Conservation (phyloP, 2,797 vertebrate species). For the Gorsachius magnificus region DNA sequence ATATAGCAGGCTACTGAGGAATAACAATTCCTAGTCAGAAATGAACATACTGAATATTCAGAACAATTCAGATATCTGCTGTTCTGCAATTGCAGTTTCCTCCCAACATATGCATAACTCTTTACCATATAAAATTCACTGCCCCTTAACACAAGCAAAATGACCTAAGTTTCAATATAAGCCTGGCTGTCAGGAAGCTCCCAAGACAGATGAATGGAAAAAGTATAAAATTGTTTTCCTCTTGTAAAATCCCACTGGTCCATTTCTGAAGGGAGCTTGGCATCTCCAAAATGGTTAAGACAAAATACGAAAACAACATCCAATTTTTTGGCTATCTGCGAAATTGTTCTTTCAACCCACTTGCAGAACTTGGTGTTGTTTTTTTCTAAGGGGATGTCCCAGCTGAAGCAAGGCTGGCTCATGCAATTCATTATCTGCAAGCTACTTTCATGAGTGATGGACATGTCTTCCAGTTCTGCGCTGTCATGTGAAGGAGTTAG, state of each 20-base stretch:
- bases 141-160: conserved; percentile 28
- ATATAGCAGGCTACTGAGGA: not conserved
- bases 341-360: not conserved
- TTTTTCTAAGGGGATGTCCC: conserved; percentile 10
- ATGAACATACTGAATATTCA: not conserved
- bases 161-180: conserved; percentile 12
- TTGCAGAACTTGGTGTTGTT: not conserved
- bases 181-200: not conserved
- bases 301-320: conserved; percentile 25
- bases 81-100: conserved; percentile 12
- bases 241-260: not conserved
- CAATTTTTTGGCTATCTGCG: not conserved
- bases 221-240: not conserved
- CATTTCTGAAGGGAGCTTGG: conserved; percentile 1
- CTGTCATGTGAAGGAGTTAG: conserved; percentile 23
- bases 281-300: not conserved
- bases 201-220: conserved; percentile 10
- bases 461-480: conserved; percentile 23
- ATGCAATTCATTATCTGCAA: not conserved
- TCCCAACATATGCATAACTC: not conserved
- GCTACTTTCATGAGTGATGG: conserved; percentile 8
- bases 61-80: not conserved
- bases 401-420: not conserved
- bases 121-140: conserved; percentile 28
- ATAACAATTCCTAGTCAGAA: not conserved